Evolutionary conservation across 2,888 invertebrate genomes (phyloP).

Genomic region (Harpagoxenus sublaevis): DNA sequence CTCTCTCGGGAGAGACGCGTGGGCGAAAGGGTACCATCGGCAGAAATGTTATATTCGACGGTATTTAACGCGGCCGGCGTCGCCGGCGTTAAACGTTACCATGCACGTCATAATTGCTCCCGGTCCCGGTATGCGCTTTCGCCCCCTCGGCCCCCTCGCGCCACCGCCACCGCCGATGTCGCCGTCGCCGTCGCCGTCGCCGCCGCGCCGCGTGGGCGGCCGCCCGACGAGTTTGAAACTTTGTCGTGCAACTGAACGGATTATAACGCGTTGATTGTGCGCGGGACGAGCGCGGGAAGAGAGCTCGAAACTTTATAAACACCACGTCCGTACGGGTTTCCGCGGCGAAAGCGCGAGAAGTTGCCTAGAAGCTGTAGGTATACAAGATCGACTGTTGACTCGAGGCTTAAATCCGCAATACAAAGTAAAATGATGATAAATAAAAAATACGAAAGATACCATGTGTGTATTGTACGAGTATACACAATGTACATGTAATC

Average conservation of each 20-base stretch:
- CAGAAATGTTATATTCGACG: constrained; percentile 54
- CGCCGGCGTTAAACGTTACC: constrained; percentile 48
- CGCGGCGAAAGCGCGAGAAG: not conserved
- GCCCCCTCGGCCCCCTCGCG: not conserved
- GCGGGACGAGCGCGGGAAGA: constrained; percentile 58
- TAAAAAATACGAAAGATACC: not conserved
- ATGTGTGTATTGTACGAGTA: not conserved
- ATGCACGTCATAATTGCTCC: constrained; percentile 53
- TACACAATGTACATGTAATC: not conserved
- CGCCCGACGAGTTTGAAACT: constrained; percentile 68
- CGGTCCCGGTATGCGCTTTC: constrained; percentile 45
- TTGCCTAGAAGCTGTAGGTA: not conserved
- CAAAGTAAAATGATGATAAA: not conserved
- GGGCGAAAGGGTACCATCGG: constrained; percentile 22
- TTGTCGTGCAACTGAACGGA: constrained; percentile 71
- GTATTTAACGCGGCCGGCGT: constrained; percentile 44
- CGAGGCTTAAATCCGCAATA: not conserved
- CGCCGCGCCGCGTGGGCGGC: constrained; percentile 43
- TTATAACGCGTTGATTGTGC: constrained; percentile 73
- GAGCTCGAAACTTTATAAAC: constrained; percentile 69
- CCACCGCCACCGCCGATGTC: not conserved
- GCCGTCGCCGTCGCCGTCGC: not conserved
- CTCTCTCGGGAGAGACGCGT: not conserved
- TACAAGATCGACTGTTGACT: not conserved
- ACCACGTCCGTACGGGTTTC: constrained; percentile 36